Conservation (phyloP, 2,888 invertebrate species). For the Tipula vernalis region DNA sequence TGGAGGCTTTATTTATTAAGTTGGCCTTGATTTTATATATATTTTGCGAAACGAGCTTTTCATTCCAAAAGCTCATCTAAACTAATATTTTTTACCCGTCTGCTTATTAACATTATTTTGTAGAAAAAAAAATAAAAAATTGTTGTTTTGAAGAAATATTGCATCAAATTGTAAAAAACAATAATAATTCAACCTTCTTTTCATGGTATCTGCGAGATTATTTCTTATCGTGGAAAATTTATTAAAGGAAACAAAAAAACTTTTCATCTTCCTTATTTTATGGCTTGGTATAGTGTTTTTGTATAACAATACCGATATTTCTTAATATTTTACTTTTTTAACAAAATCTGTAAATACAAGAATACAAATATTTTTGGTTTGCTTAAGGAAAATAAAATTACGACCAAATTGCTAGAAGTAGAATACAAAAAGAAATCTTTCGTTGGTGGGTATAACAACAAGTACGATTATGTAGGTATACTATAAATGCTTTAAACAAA, state of each 20-base stretch:
- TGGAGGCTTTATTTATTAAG: no score
- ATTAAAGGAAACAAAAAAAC: neutral
- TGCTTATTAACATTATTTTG: neutral
- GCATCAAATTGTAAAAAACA: neutral
- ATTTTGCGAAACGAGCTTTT: neutral
- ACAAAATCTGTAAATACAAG: neutral
- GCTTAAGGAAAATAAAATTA: neutral
- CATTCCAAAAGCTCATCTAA: neutral
- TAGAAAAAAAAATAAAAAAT: neutral
- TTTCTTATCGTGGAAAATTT: neutral
- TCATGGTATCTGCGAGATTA: neutral
- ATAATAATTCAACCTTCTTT: neutral
- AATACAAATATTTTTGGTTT: no score
- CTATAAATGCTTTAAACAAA: neutral
- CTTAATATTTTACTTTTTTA: neutral
- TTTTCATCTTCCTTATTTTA: neutral
- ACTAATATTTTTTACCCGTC: neutral
- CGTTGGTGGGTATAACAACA: no score
- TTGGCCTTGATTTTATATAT: no score
- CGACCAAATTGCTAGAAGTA: neutral
- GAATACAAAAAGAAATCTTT: neutral
- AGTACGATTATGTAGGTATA: no score
- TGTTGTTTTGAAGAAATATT: neutral
- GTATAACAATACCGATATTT: neutral
- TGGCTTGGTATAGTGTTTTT: neutral